phyloP scores from a whole-genome alignment of 2,113 vertebrate genomes.

The Brachyhypopomus occidentalis region DNA sequence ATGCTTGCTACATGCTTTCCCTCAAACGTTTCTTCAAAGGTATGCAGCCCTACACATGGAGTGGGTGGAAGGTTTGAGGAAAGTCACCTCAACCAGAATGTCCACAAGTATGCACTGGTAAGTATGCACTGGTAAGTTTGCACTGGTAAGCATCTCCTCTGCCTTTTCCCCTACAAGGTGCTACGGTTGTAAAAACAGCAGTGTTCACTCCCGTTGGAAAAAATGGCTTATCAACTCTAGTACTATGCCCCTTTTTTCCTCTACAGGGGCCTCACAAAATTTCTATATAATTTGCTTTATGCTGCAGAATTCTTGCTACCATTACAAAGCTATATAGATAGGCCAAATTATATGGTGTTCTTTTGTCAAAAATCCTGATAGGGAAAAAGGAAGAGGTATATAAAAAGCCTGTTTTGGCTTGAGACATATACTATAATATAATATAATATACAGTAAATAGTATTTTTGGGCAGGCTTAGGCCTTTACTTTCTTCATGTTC shows the following conservation, averaged over 20 bases:
- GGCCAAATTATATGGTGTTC: background rate
- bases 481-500: too few relatives aligned
- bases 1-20: too few relatives aligned
- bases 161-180: conserved; percentile 20
- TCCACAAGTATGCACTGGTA: conserved; percentile 37
- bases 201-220: conserved; percentile 16
- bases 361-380: background rate
- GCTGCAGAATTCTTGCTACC: background rate
- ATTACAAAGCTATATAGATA: background rate
- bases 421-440: too few relatives aligned
- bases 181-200: conserved; percentile 32
- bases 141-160: conserved; percentile 37
- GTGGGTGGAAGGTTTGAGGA: background rate
- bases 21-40: background rate
- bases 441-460: too few relatives aligned
- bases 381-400: background rate
- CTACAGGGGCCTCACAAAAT: background rate
- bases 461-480: too few relatives aligned
- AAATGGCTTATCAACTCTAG: conserved; percentile 10
- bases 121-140: conserved; percentile 36
- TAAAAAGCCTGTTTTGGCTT: too few relatives aligned
- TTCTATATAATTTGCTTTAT: background rate
- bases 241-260: background rate
- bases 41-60: background rate
- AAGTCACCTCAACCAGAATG: background rate